Percentiles rank a stretch among this genome's conserved stretches.
phyloP scores from a whole-genome alignment of 1,140 invertebrate genomes.

The Drosophila ercepeae region DNA sequence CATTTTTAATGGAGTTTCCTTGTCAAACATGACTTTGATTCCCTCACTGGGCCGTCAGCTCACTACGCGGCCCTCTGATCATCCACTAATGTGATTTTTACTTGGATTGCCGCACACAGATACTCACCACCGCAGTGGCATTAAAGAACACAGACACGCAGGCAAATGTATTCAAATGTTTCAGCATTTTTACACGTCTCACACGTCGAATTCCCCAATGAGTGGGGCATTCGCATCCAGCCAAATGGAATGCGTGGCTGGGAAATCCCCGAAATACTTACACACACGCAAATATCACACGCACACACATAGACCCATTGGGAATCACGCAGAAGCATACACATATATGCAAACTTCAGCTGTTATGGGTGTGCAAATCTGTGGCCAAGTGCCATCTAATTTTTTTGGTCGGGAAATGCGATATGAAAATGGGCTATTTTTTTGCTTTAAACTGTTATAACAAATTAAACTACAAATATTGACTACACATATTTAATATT shows the following conservation, averaged over 20 bases:
- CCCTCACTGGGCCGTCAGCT: conserved; percentile 41
- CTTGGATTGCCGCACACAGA: conserved; percentile 43
- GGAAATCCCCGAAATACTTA: conserved; percentile 15
- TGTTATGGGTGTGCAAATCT: conserved; percentile 31
- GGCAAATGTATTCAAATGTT: conserved; percentile 42
- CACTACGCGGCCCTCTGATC: conserved; percentile 32
- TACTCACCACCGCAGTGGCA: conserved; percentile 1
- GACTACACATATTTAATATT: too few relatives aligned
- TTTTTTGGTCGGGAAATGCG: conserved; percentile 9
- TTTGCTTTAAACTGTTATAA: background rate
- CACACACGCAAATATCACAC: conserved; percentile 18
- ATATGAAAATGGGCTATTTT: background rate
- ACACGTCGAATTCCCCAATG: conserved; percentile 33
- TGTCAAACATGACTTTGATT: conserved; percentile 66
- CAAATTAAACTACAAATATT: too few relatives aligned
- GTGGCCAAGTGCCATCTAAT: conserved; percentile 30
- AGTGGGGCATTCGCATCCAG: conserved; percentile 11
- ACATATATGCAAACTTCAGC: background rate
- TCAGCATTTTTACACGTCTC: conserved; percentile 50
- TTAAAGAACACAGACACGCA: background rate
- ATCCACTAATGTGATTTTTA: conserved; percentile 76
- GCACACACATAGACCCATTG: conserved; percentile 1
- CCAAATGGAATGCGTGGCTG: conserved; percentile 23
- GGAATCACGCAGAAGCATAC: background rate
- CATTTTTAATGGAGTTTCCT: conserved; percentile 79